These are phyloP conservation scores for Elgonia sp. DNA, from an alignment of 2,888 invertebrate species.

Conservation along the genomic window DNA sequence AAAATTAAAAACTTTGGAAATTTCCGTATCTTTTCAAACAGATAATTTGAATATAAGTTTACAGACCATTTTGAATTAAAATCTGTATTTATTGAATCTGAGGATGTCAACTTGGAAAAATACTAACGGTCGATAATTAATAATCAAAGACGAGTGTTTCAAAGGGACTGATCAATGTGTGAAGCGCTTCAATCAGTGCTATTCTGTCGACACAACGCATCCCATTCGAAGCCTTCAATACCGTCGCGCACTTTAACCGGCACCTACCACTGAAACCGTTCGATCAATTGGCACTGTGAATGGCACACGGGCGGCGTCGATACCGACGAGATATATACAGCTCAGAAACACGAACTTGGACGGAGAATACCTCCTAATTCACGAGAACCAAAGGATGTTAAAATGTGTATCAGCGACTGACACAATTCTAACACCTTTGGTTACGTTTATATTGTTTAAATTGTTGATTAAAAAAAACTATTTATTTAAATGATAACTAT, in stretches of 20 bases:
- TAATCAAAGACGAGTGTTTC: constrained; percentile 50
- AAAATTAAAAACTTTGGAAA: no score
- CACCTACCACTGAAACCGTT: constrained; percentile 58
- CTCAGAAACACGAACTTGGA: constrained; percentile 45
- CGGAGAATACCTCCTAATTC: constrained; percentile 65
- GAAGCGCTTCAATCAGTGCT: constrained; percentile 68
- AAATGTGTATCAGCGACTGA: constrained; percentile 23
- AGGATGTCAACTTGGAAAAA: background rate
- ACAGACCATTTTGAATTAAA: no score
- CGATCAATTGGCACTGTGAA: constrained; percentile 66
- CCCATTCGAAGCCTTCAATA: constrained; percentile 66
- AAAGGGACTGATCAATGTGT: constrained; percentile 44
- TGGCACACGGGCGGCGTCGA: constrained; percentile 50
- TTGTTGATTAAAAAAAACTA: no score
- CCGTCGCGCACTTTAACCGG: constrained; percentile 58
- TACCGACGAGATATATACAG: constrained; percentile 46
- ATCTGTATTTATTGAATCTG: no score
- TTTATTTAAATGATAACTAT: no score
- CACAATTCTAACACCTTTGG: no score
- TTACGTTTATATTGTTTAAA: no score
- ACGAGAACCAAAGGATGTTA: constrained; percentile 36
- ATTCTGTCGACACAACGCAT: constrained; percentile 55
- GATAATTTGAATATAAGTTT: no score
- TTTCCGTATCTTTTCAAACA: no score
- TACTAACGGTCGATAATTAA: constrained; percentile 32